These are phyloP conservation scores for Caradrina clavipalpis DNA, from an alignment of 2,888 invertebrate species.

Conservation along the genomic window DNA sequence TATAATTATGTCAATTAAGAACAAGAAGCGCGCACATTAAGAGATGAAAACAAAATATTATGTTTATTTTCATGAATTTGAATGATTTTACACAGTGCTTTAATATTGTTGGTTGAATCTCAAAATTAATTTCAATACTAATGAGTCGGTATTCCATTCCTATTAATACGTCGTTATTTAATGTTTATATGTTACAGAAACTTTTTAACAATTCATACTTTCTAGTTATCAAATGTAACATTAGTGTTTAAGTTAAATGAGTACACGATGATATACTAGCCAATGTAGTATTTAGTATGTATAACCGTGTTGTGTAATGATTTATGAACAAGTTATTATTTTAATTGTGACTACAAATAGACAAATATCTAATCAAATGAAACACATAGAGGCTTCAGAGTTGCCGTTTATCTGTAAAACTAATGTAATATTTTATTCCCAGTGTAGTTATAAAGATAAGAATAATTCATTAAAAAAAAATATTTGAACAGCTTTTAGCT, in stretches of 20 bases:
- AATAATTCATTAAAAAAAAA: constrained; percentile 68
- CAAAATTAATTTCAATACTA: constrained; percentile 14
- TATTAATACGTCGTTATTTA: constrained; percentile 23
- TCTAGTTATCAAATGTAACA: constrained; percentile 20
- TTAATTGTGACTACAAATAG: constrained; percentile 38
- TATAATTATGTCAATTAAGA: neutral
- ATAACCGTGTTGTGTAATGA: constrained; percentile 38
- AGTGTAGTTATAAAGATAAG: constrained; percentile 37
- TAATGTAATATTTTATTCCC: constrained; percentile 55
- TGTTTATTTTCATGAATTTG: neutral
- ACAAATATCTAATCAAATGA: constrained; percentile 50
- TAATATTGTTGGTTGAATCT: constrained; percentile 12
- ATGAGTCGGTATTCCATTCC: constrained; percentile 27
- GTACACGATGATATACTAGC: constrained; percentile 32
- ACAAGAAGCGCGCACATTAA: neutral
- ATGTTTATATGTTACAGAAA: constrained; percentile 6
- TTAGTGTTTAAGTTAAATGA: constrained; percentile 27
- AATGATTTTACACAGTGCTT: neutral
- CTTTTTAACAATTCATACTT: neutral
- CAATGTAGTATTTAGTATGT: constrained; percentile 33
- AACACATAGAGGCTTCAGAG: constrained; percentile 64
- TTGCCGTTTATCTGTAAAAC: constrained; percentile 56
- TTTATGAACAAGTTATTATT: constrained; percentile 11
- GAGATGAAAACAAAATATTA: neutral
- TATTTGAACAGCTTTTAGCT: constrained; percentile 13